These are phyloP conservation scores for Conus canariensis DNA, from an alignment of 2,888 invertebrate genomes.

Conservation along the genomic window DNA sequence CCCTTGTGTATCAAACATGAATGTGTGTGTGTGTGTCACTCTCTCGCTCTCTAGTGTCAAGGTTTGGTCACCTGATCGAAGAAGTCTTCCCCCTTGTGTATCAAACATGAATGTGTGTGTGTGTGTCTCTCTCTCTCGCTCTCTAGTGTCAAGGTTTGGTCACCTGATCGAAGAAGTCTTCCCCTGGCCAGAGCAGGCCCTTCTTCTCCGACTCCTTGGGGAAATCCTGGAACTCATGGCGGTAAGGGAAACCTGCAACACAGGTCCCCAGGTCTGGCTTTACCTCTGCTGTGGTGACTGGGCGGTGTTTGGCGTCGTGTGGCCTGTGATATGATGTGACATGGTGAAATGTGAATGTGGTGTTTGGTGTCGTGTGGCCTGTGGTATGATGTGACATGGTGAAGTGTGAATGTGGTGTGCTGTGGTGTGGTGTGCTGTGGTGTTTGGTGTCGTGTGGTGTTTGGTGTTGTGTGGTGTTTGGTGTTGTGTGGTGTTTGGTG, in stretches of 20 bases:
- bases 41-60: too few relatives aligned
- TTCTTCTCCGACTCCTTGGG: constrained; percentile 70
- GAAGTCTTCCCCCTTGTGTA: too few relatives aligned
- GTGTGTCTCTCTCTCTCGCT: too few relatives aligned
- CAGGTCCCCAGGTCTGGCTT: not conserved
- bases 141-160: not conserved
- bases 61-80: too few relatives aligned
- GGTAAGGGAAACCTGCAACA: constrained; percentile 65
- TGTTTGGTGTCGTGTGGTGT: too few relatives aligned
- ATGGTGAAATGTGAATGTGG: not conserved
- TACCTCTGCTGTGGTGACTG: too few relatives aligned
- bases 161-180: constrained; percentile 73
- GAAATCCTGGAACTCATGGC: constrained; percentile 69
- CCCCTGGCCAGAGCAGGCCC: constrained; percentile 71
- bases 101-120: too few relatives aligned
- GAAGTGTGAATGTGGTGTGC: not conserved
- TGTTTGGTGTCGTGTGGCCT: not conserved
- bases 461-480: not conserved
- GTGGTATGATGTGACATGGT: not conserved
- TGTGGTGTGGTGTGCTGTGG: not conserved
- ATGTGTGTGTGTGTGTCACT: too few relatives aligned
- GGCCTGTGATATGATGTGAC: not conserved
- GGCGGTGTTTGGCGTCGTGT: not conserved
- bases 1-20: too few relatives aligned
- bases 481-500: too few relatives aligned